These are phyloP conservation scores for Mastomys coucha DNA, from an alignment of 2,113 vertebrate species.

Conservation along the genomic window DNA sequence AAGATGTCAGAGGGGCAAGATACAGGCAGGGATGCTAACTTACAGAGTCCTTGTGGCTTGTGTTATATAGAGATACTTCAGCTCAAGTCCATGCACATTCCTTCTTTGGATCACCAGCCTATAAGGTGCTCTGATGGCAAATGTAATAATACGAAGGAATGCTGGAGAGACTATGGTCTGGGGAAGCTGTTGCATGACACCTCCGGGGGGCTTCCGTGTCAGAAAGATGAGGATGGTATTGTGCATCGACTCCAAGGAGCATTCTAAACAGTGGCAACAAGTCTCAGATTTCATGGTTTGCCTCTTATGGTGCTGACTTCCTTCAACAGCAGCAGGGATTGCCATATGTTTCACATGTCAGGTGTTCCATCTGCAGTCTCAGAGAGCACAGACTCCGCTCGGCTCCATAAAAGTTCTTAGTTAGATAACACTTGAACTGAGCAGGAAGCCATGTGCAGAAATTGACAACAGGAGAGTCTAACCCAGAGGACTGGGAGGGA, in stretches of 20 bases:
- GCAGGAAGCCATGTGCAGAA: not conserved
- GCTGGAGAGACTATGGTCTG: not conserved
- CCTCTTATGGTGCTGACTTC: not conserved
- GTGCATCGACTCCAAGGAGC: slow-evolving; percentile 3
- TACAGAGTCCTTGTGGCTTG: not conserved
- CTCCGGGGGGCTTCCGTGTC: not conserved
- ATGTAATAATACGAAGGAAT: not conserved
- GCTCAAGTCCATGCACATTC: not conserved
- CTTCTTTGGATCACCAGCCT: not conserved
- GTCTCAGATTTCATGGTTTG: not conserved
- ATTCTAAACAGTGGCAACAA: not conserved
- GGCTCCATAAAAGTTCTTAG: not conserved
- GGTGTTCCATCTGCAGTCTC: not conserved
- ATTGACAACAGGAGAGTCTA: not conserved
- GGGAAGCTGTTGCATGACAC: not conserved
- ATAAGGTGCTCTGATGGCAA: not conserved
- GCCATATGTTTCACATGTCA: not conserved
- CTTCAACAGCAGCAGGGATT: not conserved
- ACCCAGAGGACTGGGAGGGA: not conserved
- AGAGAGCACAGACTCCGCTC: not conserved
- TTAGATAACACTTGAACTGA: not conserved
- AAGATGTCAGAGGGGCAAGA: not conserved
- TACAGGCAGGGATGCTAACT: not conserved
- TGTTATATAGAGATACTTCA: not conserved
- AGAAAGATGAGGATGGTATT: not conserved